Evolutionary conservation across 2,113 vertebrate genomes (phyloP).

Genomic region (Cnemophilus loriae): DNA sequence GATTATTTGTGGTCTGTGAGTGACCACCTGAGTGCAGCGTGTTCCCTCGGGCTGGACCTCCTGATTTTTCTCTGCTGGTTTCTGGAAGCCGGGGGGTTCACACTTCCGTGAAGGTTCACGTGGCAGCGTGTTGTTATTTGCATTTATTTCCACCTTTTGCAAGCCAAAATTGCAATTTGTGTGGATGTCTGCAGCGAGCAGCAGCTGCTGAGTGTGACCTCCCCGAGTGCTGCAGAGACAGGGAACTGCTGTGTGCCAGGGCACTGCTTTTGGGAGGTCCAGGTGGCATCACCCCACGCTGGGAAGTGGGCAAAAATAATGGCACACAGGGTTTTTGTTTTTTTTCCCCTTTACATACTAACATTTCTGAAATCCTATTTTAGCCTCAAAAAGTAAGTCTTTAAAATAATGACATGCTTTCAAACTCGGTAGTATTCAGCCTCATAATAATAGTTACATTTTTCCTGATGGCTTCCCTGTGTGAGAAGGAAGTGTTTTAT

Average conservation of each 20-base stretch:
- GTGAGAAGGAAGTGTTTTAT: not conserved
- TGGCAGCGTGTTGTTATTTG: not conserved
- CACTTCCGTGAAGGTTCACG: rapidly evolving
- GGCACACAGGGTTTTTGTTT: not conserved
- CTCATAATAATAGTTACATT: not conserved
- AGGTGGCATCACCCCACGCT: not conserved
- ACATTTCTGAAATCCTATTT: not conserved
- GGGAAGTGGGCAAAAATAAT: not conserved
- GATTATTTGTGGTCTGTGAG: not conserved
- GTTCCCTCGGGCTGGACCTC: not conserved
- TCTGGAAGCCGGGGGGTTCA: not conserved
- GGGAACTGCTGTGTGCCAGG: not conserved
- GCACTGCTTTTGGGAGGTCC: not conserved
- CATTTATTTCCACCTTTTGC: not conserved
- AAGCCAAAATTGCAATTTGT: not conserved
- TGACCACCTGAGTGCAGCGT: not conserved
- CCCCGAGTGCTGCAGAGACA: not conserved
- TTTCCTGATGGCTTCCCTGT: not conserved
- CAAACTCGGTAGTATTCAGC: not conserved
- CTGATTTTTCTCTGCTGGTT: not conserved
- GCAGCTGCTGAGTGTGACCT: not conserved
- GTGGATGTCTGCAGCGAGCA: not conserved
- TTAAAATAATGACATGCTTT: not conserved
- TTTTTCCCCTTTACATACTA: not conserved
- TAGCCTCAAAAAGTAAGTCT: not conserved